Evolutionary conservation across 2,888 invertebrate genomes (phyloP), one percentile per base, ranked within the genome.

Genomic region (Lacanobia wlatinum): DNA sequence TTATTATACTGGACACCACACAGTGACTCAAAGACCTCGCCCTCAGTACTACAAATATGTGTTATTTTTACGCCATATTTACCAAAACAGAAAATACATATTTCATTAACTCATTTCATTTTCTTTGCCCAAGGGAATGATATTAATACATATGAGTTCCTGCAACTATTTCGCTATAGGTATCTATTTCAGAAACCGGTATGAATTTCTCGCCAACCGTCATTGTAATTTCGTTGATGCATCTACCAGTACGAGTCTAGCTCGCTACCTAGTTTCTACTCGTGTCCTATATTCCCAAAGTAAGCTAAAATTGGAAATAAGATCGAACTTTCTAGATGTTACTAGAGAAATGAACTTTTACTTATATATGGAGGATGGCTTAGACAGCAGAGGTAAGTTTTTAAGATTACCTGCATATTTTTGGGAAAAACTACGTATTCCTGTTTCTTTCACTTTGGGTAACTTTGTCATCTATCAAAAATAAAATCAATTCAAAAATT

Each of bases 171-270:
- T 52, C 38, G 9, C 50, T n/a, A 55, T 50, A 50, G 58, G 21
- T 23, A 69, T 61, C 18, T 78, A 78, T 38, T 59, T 59, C 28
- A 55, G 76, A 64, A 50, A 14, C 66, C 48, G 28, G 48, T 73
- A 77, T 77, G 56, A 77, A 77, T 73, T 78, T 82, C 84, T 74
- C 71, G 65, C 72, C 70, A 60, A 40, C 64, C 55, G 78, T 82
- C 82, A 82, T 80, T 84, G 80, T 86, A 85, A 84, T 85, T 85
- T 86, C 70, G 77, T 84, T 81, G 83, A 85, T 83, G 84, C 86
- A 86, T 81, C 73, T 76, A 70, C 66, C 79, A 71, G 66, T 62
- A 46, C 63, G 58, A 58, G 67, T 64, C 65, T 63, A 23, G 53
- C 59, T 75, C 64, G 38, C 66, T 72, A 76, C 69, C 60, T 69